Evolutionary conservation across 2,113 vertebrate species (phyloP), one percentile per base, ranked within the genome.

Genomic region (Callipepla squamata): DNA sequence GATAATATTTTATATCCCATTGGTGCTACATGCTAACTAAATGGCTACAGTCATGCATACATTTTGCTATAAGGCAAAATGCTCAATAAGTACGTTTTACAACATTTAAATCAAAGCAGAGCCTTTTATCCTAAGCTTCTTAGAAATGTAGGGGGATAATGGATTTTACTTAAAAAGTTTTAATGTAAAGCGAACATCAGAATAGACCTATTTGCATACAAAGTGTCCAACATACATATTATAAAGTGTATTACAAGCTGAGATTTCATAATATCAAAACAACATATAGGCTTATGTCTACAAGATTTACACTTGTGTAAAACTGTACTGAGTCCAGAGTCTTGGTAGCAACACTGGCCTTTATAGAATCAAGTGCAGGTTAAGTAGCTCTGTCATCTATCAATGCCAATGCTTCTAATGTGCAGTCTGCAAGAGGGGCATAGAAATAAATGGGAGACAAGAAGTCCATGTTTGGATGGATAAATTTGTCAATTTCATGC

Each of bases 381-480:
- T 77, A 78, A 90, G 47, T 45, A 34, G 69, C 32, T 38, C 25
- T 79, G 61, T n/a, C 58, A 32, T 63, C 66, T 61, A 4, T 59
- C 70, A 42, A 57, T 16, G 58, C 57, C 77, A 76, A 53, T 28
- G 26, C 9, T 89, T 68, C 69, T 89, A 89, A 62, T 70, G 72
- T 32, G 13, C 4, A 40, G 32, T 57, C 51, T 3, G 2, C 11
- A 50, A 38, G 22, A 40, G 20, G 32, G 48, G 16, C 1, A 0
- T 9, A n/a, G 53, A 58, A 73, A 14, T 18, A 38, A 55, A 48
- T 21, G 18, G 15, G 48, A 80, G 28, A 88, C 26, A 92, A 61
- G 67, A 86, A 30, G 32, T 44, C 62, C 59, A 58, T 65, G 57
- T 87, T 91, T 96, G 79, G 79, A 79, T 93, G 26, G 36, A 47